Conservation (phyloP, 2,113 vertebrate genomes). For the Tyrannus savana region DNA sequence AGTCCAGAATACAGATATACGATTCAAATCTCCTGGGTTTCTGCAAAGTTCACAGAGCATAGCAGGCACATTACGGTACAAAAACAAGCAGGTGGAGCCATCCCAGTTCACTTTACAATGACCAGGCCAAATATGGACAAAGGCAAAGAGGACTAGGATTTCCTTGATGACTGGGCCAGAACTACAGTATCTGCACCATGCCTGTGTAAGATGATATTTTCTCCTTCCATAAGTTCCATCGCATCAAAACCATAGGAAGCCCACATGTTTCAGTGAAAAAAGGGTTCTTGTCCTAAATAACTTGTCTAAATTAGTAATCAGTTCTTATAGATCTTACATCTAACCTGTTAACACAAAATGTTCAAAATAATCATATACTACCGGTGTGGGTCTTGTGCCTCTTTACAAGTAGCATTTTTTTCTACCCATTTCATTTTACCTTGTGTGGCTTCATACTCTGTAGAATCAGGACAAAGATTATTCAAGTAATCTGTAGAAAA, state of each 20-base stretch:
- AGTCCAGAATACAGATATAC: not conserved
- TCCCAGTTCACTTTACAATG: not conserved
- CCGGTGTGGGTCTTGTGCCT: not conserved
- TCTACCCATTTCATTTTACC: constrained; percentile 76
- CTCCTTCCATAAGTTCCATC: not conserved
- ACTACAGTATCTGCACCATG: not conserved
- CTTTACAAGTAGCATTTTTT: not conserved
- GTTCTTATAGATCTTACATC: not conserved
- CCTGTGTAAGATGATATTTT: not conserved
- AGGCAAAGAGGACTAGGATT: not conserved
- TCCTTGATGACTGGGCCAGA: not conserved
- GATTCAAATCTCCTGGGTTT: not conserved
- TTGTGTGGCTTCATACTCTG: constrained; percentile 93
- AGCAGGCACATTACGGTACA: not conserved
- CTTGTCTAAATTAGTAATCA: not conserved
- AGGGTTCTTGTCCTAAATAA: not conserved
- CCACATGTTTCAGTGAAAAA: not conserved
- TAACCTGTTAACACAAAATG: not conserved
- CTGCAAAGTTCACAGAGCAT: not conserved
- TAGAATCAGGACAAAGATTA: constrained; percentile 93
- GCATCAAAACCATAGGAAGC: not conserved
- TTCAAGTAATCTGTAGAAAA: constrained; percentile 92
- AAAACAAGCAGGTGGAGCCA: not conserved
- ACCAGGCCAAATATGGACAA: not conserved
- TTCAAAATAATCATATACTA: not conserved